Evolutionary conservation across 2,888 invertebrate species (phyloP), one percentile per base, ranked within the genome.

Genomic region (Acanthopleura granulata): DNA sequence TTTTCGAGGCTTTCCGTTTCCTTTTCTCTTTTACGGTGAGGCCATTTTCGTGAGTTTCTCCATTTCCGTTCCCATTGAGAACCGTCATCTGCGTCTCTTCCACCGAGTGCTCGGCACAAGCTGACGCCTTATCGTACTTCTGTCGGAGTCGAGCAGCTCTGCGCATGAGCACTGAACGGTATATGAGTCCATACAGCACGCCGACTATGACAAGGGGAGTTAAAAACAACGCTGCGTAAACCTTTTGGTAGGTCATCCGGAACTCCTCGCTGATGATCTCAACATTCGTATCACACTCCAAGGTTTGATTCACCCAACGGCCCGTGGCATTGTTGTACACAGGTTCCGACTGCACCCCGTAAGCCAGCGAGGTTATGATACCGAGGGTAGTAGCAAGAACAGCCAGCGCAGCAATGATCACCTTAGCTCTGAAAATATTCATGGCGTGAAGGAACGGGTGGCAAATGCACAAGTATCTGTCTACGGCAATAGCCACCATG

Each of bases 151-250:
- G 50, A 61, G 50, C 71, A 1, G 71, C 79, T 14, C 84, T 75
- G 30, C 86, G 78, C 9, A 78, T 79, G 49, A 84, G 79, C 50
- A 87, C 86, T 49, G 86, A 89, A 18, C 84, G 79, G 77, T 88
- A 90, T 50, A 90, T 89, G 72, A 89, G 80, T 51, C 84, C 81
- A 78, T 90, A 90, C 25, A 90, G 83, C 4, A 87, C 81, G 51
- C 87, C 81, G n/a, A 90, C 89, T 18, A 87, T 82, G 22, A 89
- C 76, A n/a, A 90, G 79, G 22, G 88, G 88, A 57, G 89, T 79
- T 16, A 89, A 78, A 75, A 83, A 90, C 74, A 88, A 80, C 1
- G 85, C 83, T 6, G 86, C 85, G 79, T 89, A 88, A 18, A 86
- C 82, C 75, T 87, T 89, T 77, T 88, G 88, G 77, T 87, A 89